phyloP scores from a whole-genome alignment of 2,888 invertebrate genomes.

The Uloborus plumipes region DNA sequence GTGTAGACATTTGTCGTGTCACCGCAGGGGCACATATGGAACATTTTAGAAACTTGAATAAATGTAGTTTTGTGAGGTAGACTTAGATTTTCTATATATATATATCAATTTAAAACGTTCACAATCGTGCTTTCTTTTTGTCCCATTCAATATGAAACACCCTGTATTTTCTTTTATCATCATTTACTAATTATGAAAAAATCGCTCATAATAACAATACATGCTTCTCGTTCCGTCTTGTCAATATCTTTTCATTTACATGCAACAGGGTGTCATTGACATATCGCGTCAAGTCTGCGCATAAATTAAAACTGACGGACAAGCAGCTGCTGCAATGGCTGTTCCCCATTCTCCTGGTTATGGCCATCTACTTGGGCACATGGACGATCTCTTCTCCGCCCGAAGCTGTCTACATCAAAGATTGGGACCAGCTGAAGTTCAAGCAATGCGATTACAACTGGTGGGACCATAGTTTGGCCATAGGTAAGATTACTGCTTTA shows the following conservation, averaged over 20 bases:
- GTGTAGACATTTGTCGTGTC: no score
- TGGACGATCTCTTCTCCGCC: constrained; percentile 93
- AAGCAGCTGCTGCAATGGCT: constrained; percentile 93
- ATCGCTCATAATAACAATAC: no score
- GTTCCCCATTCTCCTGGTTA: constrained; percentile 89
- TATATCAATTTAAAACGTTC: no score
- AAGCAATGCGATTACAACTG: constrained; percentile 91
- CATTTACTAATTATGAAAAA: no score
- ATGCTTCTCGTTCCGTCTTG: no score
- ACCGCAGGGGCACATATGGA: no score
- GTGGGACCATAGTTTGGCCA: constrained; percentile 94
- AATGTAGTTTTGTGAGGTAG: no score
- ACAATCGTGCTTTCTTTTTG: no score
- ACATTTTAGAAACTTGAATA: no score
- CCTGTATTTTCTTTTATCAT: no score
- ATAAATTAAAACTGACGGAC: constrained; percentile 92
- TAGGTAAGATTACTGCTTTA: constrained; percentile 75
- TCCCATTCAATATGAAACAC: no score
- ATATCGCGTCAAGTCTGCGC: constrained; percentile 92
- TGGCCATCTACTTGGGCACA: constrained; percentile 88
- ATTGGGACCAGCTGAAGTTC: constrained; percentile 80
- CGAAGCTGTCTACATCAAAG: constrained; percentile 74
- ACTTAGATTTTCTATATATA: no score
- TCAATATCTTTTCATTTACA: constrained; percentile 14
- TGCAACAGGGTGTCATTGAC: constrained; percentile 86